Evolutionary conservation across 2,888 invertebrate genomes (phyloP).

Genomic region (Nudaria mundana): DNA sequence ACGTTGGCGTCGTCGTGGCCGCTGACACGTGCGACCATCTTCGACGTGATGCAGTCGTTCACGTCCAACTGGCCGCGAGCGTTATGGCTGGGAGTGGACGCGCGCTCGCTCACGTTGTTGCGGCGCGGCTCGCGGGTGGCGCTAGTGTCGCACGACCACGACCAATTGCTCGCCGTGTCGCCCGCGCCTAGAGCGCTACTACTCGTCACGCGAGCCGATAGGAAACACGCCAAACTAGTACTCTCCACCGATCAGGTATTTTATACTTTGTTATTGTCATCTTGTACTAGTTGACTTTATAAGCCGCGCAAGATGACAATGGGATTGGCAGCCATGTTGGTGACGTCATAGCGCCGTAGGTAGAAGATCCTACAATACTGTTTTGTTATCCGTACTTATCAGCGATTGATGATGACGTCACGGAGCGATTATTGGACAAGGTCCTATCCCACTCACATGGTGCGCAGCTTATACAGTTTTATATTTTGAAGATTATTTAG

Average conservation of each 20-base stretch:
- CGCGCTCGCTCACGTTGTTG: conserved; percentile 93
- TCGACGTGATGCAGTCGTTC: conserved; percentile 98
- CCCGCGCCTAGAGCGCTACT: conserved; percentile 95
- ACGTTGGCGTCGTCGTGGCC: conserved; percentile 97
- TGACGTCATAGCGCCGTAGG: no score
- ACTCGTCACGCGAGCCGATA: conserved; percentile 94
- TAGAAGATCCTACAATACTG: no score
- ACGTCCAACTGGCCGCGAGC: conserved; percentile 97
- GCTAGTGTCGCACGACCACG: conserved; percentile 95
- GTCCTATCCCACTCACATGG: no score
- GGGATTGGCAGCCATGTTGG: no score
- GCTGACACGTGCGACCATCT: conserved; percentile 94
- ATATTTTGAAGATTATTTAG: no score
- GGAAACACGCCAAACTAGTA: conserved; percentile 96
- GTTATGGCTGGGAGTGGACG: conserved; percentile 96
- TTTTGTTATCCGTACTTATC: no score
- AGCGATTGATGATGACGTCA: no score
- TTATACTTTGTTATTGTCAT: neutral
- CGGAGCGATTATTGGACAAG: no score
- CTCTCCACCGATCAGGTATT: conserved; percentile 94
- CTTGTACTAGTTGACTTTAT: no score
- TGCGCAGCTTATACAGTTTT: no score
- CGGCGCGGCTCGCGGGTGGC: conserved; percentile 94
- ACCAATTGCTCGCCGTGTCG: conserved; percentile 93
- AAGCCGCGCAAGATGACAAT: no score